phyloP scores from a whole-genome alignment of 2,888 invertebrate genomes.

The Gryllus longicercus region DNA sequence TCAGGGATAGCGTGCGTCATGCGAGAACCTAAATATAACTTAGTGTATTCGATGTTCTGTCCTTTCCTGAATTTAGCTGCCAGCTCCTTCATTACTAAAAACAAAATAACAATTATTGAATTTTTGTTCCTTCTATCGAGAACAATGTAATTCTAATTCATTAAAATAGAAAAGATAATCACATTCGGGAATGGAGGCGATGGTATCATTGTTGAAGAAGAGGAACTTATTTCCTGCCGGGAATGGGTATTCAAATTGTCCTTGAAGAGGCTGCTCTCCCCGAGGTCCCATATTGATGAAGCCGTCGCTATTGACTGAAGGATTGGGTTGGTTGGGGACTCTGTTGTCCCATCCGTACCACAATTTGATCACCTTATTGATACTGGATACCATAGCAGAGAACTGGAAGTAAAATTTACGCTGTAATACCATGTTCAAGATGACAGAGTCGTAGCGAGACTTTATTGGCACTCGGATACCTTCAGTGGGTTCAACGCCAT shows the following conservation, averaged over 20 bases:
- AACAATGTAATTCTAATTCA: no score
- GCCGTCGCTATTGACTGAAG: background rate
- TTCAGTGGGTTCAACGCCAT: conserved; percentile 41
- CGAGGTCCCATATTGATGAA: background rate
- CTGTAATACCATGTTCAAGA: no score
- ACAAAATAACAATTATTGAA: no score
- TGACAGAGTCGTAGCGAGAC: no score
- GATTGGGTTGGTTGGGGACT: background rate
- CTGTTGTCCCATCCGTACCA: background rate
- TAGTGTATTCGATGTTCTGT: background rate
- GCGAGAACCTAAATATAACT: background rate
- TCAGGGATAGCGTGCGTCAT: background rate
- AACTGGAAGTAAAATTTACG: background rate
- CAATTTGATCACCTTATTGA: background rate
- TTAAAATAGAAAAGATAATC: no score
- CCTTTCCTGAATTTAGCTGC: background rate
- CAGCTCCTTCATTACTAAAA: no score
- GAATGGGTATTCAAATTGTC: background rate
- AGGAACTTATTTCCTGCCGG: background rate
- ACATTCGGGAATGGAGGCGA: background rate
- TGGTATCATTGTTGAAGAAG: background rate
- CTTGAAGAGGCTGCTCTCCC: background rate
- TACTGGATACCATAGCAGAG: background rate
- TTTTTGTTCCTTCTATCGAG: no score
- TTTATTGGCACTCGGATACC: conserved; percentile 32